A percentile compares a stretch with the other conserved stretches of the same genome.
Conservation (phyloP, 1,140 invertebrate species). For the Cyclargus thomasi region DNA sequence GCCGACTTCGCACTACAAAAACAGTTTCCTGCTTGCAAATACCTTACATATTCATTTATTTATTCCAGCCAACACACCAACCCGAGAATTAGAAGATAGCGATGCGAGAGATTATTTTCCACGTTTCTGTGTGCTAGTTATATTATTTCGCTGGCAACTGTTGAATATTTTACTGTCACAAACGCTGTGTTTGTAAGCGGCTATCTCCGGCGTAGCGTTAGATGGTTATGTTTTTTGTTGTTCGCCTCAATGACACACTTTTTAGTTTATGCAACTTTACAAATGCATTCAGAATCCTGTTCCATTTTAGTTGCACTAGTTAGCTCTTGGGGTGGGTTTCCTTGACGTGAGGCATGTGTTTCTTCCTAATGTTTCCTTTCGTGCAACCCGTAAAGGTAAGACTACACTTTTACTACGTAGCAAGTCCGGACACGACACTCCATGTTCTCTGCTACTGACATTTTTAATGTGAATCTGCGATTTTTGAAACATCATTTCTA, state of each 20-base stretch:
- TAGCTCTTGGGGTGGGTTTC: not conserved
- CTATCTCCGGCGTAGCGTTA: constrained; percentile 11
- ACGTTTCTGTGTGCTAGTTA: constrained; percentile 16
- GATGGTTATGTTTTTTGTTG: constrained; percentile 1
- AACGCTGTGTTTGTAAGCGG: constrained; percentile 16
- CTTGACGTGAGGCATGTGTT: no score
- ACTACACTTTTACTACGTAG: no score
- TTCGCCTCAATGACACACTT: constrained; percentile 2
- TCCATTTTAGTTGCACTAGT: constrained; percentile 3
- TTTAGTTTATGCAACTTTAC: not conserved
- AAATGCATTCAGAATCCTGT: not conserved
- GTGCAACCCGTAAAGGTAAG: no score
- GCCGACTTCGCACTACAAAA: constrained; percentile 5
- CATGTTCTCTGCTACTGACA: no score
- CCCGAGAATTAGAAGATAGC: constrained; percentile 18
- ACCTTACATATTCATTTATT: constrained; percentile 19
- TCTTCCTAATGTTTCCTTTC: no score
- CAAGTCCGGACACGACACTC: no score
- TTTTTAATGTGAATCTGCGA: no score
- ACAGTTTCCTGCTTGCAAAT: constrained; percentile 3
- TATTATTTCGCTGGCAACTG: constrained; percentile 18
- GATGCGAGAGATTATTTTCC: constrained; percentile 18
- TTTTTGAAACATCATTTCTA: no score
- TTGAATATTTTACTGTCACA: constrained; percentile 21
- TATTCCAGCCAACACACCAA: constrained; percentile 11